These are phyloP conservation scores for Nasonia vitripennis DNA, from an alignment of 1,140 invertebrate genomes.

Conservation along the genomic window DNA sequence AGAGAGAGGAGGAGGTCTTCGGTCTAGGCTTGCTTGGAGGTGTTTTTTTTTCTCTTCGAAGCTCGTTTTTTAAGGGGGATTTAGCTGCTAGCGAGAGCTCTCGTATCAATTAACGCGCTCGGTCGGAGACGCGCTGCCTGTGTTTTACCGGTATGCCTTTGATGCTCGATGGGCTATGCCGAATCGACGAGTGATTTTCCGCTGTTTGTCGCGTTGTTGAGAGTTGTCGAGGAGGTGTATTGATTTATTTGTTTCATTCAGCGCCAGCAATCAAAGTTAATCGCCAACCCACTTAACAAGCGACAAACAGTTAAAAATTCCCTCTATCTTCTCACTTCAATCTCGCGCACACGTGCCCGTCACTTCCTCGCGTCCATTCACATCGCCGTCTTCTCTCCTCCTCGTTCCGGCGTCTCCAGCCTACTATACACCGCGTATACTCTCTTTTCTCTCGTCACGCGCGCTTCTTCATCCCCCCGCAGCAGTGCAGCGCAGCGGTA, in stretches of 20 bases:
- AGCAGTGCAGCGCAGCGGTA: neutral
- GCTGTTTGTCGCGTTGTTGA: neutral
- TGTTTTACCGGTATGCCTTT: conserved; percentile 7
- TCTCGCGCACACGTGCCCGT: conserved; percentile 49
- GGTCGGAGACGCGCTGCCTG: neutral
- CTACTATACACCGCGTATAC: neutral
- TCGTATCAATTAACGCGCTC: conserved; percentile 30
- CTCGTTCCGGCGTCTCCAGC: neutral
- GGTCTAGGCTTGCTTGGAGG: neutral
- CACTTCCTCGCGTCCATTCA: neutral
- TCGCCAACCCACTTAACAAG: no score
- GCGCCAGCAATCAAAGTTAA: no score
- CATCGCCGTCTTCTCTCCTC: neutral
- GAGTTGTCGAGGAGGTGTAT: no score
- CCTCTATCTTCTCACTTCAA: no score
- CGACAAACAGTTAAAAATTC: neutral
- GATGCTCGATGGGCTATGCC: neutral
- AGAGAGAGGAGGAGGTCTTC: neutral
- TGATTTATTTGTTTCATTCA: no score
- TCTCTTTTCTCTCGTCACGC: conserved; percentile 18
- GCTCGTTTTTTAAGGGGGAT: neutral
- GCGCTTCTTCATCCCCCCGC: conserved; percentile 16
- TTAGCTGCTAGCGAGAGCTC: neutral
- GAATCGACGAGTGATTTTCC: neutral
- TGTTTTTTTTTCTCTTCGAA: neutral